Conservation (phyloP, 2,888 invertebrate genomes). For the Phrixothrix hirtus region DNA sequence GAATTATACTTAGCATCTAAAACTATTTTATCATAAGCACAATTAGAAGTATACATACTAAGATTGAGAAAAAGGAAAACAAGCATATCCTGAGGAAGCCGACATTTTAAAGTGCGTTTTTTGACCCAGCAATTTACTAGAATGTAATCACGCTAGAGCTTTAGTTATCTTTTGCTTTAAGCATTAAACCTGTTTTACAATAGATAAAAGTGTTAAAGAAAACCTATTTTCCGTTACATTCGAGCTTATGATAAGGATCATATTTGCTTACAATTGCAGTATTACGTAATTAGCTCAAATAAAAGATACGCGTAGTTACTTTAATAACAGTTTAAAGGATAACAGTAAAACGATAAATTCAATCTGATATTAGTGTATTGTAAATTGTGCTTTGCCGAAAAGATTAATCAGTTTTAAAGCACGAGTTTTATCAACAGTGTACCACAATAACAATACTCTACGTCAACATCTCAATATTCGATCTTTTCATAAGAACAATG, state of each 20-base stretch:
- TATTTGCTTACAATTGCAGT: neutral
- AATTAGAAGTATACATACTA: slow-evolving; percentile 17
- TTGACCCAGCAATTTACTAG: slow-evolving; percentile 18
- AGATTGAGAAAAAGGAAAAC: slow-evolving; percentile 11
- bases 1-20: neutral
- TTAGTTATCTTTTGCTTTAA: slow-evolving; percentile 11
- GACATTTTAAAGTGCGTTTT: slow-evolving; percentile 19
- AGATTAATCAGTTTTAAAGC: slow-evolving; percentile 28
- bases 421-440: slow-evolving; percentile 19
- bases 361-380: slow-evolving; percentile 2
- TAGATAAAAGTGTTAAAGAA: neutral
- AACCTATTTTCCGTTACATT: neutral
- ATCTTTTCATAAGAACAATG: slow-evolving; percentile 23
- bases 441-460: slow-evolving; percentile 27
- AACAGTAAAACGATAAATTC: neutral
- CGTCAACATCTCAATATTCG: slow-evolving; percentile 24
- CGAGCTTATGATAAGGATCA: neutral
- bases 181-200: slow-evolving; percentile 13
- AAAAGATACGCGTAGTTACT: neutral
- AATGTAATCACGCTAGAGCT: slow-evolving; percentile 23
- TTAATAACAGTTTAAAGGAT: neutral
- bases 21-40: slow-evolving; percentile 11
- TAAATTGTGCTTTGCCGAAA: slow-evolving; percentile 22
- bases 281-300: neutral
- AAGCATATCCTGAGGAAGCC: slow-evolving; percentile 25